Base-by-base conservation (phyloP, 2,888 invertebrate species). In the Leucophenga maculata region DNA sequence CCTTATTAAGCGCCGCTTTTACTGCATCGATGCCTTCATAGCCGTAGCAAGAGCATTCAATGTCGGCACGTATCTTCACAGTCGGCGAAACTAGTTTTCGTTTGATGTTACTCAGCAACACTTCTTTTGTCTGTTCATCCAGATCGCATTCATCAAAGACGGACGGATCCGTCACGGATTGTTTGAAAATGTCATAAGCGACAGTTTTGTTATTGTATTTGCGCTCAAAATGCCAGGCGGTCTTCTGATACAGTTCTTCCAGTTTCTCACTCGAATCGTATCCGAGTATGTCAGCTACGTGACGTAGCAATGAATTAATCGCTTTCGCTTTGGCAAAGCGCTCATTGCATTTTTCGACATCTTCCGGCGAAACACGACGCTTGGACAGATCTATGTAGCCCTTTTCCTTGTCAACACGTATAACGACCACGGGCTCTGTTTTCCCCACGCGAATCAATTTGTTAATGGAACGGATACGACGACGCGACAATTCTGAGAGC, bases 381-480 rank as follows among this genome's bases (percentile, higher is more conserved):
- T 99, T 99, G 74, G 99, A 99, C 82, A 99, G 92, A 92, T 99
- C 99, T 88, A 99, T 99, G 89, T 99, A 99, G 93, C 99, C 99
- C 92, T 99, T 99, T 85, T 99, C 98, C 91, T 98, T 98, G 89
- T 99, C 99, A 22, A 99, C 99, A 90, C 99, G 93, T 88, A 99
- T 99, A 70, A 99, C 99, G 60, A 99, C 98, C 16, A 99, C 99
- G 31, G 98, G 99, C 89, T 99, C 99, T 66, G 96, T 98, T 90
- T 99, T 95, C 55, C 99, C 99, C 65, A 99, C 98, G 78, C 99
- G 92, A 87, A 99, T 99, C 82, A 99, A 91, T 91, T 99, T 99
- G 90, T 99, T 99, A 86, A 99, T 99, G 70, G 99, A 99, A 75
- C 99, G 92, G 82, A 99, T 99, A 92, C 99, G 97, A 90, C 99